Conservation (phyloP, 2,888 invertebrate species). For the Eupithecia subfuscata region DNA sequence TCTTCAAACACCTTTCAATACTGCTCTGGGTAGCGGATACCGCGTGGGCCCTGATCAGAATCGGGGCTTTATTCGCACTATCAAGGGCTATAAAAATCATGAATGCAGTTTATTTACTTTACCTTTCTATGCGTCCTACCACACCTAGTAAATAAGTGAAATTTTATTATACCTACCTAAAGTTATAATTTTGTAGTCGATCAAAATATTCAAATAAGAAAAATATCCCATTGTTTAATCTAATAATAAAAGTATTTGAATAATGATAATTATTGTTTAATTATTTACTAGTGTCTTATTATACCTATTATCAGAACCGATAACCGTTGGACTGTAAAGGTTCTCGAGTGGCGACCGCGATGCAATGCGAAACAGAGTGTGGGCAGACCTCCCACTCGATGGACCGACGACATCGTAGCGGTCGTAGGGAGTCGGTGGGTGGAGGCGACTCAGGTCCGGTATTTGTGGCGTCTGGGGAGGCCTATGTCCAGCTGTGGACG, state of each 20-base stretch:
- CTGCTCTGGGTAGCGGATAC: too few species aligned
- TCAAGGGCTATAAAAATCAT: not conserved
- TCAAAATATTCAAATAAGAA: constrained; percentile 35
- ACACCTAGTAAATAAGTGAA: constrained; percentile 13
- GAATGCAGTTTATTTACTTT: not conserved
- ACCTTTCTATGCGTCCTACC: constrained; percentile 18
- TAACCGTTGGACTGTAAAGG: too few species aligned
- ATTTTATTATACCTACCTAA: constrained; percentile 18
- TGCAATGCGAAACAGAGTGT: too few species aligned
- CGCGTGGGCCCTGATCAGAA: not conserved
- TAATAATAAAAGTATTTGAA: constrained; percentile 40
- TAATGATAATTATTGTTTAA: constrained; percentile 20
- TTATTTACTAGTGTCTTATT: constrained; percentile 19
- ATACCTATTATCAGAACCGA: too few species aligned
- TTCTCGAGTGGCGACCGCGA: too few species aligned
- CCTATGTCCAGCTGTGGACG: too few species aligned
- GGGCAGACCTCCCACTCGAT: too few species aligned
- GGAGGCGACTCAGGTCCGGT: too few species aligned
- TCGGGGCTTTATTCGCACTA: not conserved
- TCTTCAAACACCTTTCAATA: too few species aligned
- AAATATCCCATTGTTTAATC: constrained; percentile 40
- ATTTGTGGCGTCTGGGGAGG: too few species aligned
- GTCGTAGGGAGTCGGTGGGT: too few species aligned
- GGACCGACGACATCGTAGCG: too few species aligned
- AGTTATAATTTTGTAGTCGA: constrained; percentile 32